Conservation (phyloP, 2,113 vertebrate species). For the rat (Rattus norvegicus) region GRCr8 NC_086036.1:82168501-82169000, state of each 20-base stretch:
- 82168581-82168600: not conserved
- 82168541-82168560: not conserved
- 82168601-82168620: not conserved
- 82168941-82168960: not conserved
- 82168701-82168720: not conserved
- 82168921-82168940: not conserved
- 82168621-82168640: not conserved
- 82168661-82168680: not conserved
- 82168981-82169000: not conserved
- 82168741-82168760: not conserved
- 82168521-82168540: not conserved
- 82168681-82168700: not conserved
- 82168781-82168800: not conserved
- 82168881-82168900: not conserved
- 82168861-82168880: not conserved
- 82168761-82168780: no score
- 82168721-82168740: not conserved
- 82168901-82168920: no score
- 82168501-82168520: not conserved
- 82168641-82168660: not conserved
- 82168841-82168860: not conserved
- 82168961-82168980: not conserved
- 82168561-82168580: no score
- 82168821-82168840: not conserved
- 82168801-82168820: rapidly evolving